These are phyloP conservation scores for Dasypogon diadema DNA, from an alignment of 2,888 invertebrate genomes.

Conservation along the genomic window DNA sequence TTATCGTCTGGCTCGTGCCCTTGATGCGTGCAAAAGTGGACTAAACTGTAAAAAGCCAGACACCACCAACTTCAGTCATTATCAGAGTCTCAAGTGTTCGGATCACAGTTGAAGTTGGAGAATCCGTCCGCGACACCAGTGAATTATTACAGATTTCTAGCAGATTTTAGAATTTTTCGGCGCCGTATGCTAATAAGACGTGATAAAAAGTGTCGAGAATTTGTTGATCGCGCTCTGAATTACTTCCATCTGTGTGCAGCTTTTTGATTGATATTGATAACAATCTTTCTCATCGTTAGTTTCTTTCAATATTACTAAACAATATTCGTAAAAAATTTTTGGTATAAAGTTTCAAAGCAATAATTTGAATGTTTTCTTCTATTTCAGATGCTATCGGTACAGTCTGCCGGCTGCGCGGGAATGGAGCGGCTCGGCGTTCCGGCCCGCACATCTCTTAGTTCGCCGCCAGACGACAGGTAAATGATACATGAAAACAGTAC, in stretches of 20 bases:
- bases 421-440: constrained; percentile 77
- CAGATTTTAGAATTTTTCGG: background rate
- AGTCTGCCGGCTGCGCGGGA: constrained; percentile 80
- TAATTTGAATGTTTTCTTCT: constrained; percentile 70
- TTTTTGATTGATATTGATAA: background rate
- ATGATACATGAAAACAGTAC: background rate
- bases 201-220: constrained; percentile 19
- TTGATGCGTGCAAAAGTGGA: constrained; percentile 46
- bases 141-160: background rate
- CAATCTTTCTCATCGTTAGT: constrained; percentile 6
- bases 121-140: no score
- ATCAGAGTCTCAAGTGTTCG: constrained; percentile 27
- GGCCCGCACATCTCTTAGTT: constrained; percentile 70
- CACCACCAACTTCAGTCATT: constrained; percentile 3
- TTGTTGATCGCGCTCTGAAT: constrained; percentile 12
- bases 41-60: constrained; percentile 16
- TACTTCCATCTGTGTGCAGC: background rate
- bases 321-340: background rate
- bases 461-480: constrained; percentile 69
- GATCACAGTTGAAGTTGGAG: background rate
- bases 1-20: constrained; percentile 43
- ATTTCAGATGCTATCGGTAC: constrained; percentile 79
- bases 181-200: constrained; percentile 22
- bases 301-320: background rate
- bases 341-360: background rate